Evolutionary conservation across 2,113 vertebrate genomes (phyloP).

Genomic region (Microtus oregoni): DNA sequence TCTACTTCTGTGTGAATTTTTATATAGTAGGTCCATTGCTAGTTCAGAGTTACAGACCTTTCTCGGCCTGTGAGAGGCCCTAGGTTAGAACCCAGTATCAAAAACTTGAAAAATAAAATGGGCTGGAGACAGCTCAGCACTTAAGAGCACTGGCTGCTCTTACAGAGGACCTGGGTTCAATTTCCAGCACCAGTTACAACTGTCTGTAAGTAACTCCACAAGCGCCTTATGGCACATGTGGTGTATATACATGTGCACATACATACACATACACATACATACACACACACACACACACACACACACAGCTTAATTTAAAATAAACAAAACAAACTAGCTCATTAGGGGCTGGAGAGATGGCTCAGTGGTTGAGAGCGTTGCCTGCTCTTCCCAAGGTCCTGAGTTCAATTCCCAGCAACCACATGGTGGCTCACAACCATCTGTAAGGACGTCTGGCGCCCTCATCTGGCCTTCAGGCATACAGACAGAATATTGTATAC

Average conservation of each 20-base stretch:
- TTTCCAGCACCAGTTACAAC: not conserved
- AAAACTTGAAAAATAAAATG: not conserved
- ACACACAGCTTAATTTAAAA: not conserved
- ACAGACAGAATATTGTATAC: no score
- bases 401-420: no score
- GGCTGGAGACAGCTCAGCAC: not conserved
- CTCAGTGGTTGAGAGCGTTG: no score
- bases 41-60: not conserved
- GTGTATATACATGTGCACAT: no score
- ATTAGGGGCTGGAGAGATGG: not conserved
- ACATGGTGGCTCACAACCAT: no score
- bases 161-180: not conserved
- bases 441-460: no score
- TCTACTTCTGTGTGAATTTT: not conserved
- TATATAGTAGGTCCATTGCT: not conserved
- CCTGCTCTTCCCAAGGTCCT: no score
- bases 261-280: no score
- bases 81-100: not conserved
- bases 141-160: not conserved
- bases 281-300: no score
- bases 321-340: not conserved
- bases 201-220: not conserved
- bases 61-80: not conserved
- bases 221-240: not conserved
- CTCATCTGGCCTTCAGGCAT: no score